phyloP scores from a whole-genome alignment of 1,140 invertebrate genomes.

The Linepithema humile region DNA sequence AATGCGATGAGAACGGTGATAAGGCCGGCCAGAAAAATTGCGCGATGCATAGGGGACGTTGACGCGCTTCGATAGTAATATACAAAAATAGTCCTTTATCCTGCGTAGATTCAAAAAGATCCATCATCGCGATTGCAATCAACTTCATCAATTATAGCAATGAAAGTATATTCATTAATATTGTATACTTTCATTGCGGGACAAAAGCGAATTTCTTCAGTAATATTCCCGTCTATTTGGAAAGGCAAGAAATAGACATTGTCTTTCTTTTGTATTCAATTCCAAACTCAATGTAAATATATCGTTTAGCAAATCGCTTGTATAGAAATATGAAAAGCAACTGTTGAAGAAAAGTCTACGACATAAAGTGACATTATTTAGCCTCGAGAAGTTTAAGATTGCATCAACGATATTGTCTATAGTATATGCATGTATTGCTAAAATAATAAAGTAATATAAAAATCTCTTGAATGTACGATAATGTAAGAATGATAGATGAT shows the following conservation, averaged over 20 bases:
- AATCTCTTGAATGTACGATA: background rate
- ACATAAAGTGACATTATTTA: too few species aligned
- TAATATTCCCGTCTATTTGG: too few species aligned
- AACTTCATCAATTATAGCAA: background rate
- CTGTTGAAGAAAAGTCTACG: too few species aligned
- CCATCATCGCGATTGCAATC: background rate
- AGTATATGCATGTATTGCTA: background rate
- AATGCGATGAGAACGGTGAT: conserved; percentile 63
- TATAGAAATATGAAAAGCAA: too few species aligned
- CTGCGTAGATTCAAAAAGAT: background rate
- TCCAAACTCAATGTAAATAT: too few species aligned
- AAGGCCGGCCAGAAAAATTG: conserved; percentile 54
- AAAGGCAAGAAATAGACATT: too few species aligned
- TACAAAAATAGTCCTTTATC: background rate
- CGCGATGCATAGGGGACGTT: background rate
- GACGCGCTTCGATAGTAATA: background rate
- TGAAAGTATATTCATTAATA: background rate
- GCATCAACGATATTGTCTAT: background rate
- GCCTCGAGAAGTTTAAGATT: background rate
- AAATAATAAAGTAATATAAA: background rate
- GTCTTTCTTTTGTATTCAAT: too few species aligned
- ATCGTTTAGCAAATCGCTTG: too few species aligned
- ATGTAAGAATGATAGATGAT: background rate
- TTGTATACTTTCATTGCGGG: background rate
- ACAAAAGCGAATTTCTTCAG: background rate